Conservation (phyloP, 2,888 invertebrate genomes). For the Mythimna impura region DNA sequence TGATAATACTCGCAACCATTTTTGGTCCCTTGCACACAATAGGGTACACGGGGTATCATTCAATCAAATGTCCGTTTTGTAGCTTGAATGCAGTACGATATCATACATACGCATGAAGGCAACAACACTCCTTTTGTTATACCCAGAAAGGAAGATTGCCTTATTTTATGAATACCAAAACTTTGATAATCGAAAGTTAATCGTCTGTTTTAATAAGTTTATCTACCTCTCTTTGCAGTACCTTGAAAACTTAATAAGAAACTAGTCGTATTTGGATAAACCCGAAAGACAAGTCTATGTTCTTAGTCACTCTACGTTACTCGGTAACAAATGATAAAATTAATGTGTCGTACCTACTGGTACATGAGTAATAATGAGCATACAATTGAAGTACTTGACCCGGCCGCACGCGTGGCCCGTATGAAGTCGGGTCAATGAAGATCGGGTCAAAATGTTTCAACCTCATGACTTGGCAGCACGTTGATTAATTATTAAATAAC, state of each 20-base stretch:
- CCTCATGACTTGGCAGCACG: slow-evolving; percentile 65
- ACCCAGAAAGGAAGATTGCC: neutral
- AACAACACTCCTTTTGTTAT: neutral
- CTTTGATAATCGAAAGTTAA: neutral
- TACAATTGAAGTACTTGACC: slow-evolving; percentile 86
- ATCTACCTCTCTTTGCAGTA: neutral
- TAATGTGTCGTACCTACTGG: slow-evolving; percentile 22
- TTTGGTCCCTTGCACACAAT: slow-evolving; percentile 68
- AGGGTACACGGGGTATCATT: slow-evolving; percentile 57
- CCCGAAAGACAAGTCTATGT: neutral
- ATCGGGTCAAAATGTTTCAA: slow-evolving; percentile 71
- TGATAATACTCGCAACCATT: slow-evolving; percentile 70
- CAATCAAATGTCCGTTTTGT: slow-evolving; percentile 48
- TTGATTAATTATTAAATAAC: slow-evolving; percentile 56
- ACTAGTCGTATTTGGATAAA: neutral
- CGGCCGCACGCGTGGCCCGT: slow-evolving; percentile 70
- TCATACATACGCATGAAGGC: slow-evolving; percentile 8
- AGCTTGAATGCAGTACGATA: slow-evolving; percentile 18
- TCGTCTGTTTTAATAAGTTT: neutral
- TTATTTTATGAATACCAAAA: slow-evolving; percentile 6
- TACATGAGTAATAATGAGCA: slow-evolving; percentile 38
- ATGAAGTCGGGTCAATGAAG: slow-evolving; percentile 75
- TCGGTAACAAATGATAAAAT: slow-evolving; percentile 16
- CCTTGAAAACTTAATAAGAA: neutral
- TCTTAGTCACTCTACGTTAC: neutral